A percentile compares a stretch with the other conserved stretches of the same genome.
Conservation (phyloP, 1,140 invertebrate genomes). For the Papilio aristodemus region DNA sequence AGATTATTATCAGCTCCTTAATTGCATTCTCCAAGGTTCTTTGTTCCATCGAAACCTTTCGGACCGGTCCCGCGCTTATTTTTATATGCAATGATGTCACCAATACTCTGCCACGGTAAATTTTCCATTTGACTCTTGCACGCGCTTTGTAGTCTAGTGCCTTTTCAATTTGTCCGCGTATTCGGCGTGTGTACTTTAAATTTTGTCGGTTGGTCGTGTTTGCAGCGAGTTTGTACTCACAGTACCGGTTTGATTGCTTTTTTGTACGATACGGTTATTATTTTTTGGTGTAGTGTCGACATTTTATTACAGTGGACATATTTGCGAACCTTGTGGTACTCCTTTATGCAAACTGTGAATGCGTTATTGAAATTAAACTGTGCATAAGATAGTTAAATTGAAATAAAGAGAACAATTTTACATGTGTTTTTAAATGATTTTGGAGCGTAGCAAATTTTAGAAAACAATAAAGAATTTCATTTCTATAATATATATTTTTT, state of each 20-base stretch:
- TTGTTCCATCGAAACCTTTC: slow-evolving; percentile 22
- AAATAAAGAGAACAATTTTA: not conserved
- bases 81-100: slow-evolving; percentile 26
- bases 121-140: not conserved
- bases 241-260: slow-evolving; percentile 28
- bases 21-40: slow-evolving; percentile 29
- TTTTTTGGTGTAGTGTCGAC: slow-evolving; percentile 13
- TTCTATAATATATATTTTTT: no score
- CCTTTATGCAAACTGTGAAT: not conserved
- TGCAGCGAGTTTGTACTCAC: slow-evolving; percentile 3
- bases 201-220: slow-evolving; percentile 18
- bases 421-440: not conserved
- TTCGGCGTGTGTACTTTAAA: slow-evolving; percentile 10
- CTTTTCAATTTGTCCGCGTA: not conserved
- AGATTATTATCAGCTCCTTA: slow-evolving; percentile 27
- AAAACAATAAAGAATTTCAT: no score
- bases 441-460: no score
- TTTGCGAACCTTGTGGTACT: slow-evolving; percentile 1
- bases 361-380: not conserved
- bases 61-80: slow-evolving; percentile 21
- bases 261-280: slow-evolving; percentile 19
- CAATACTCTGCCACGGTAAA: not conserved
- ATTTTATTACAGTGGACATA: not conserved
- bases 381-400: not conserved
- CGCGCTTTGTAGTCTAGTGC: not conserved